Base-by-base conservation (phyloP, 2,797 vertebrate genomes). In the Sebastes steindachneri region DNA sequence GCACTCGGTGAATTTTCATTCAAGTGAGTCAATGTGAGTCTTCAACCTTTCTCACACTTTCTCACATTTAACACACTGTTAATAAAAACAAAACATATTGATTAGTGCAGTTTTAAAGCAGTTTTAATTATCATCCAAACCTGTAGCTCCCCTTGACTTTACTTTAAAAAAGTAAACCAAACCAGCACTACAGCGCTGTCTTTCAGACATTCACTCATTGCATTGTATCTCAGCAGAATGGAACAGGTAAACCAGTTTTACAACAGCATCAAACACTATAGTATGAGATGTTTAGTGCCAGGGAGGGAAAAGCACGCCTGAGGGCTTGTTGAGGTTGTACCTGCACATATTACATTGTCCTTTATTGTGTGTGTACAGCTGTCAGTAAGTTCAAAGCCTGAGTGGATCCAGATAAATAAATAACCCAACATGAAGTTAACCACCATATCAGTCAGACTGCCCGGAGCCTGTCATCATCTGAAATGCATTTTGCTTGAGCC, bases 311-410 rank as follows among this genome's bases (percentile, higher is more conserved):
- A 75, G 33, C 33, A 45, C 19, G 1, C 23, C 33, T 10, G n/a
- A 19, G 23, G 57, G 54, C 45, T 14, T 65, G 33, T 3, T 37
- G 54, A 83, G 71, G 10, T 64, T 29, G 21, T 64, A 62, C 51
- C 62, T 80, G 31, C 25, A 35, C n/a, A 60, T 70, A 63, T 77
- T 55, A 45, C 21, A 74, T 53, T 25, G 25, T 17, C 6, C 83
- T 91, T 90, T 86, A 90, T 85, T 82, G 74, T 62, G 71, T 88
- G 84, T 88, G 80, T 85, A 83, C 93, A 93, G 88, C 91, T 93
- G 88, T 75, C 64, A 31, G 83, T 68, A 23, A 53, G 33, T 73
- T 72, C 60, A 68, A 68, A 66, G 71, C 79, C 53, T 45, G 76
- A 48, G 54, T 79, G 67, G 41, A 53, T 75, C 35, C 60, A 80